Conservation (phyloP, 2,113 vertebrate genomes). For the Thunnus maccoyii region DNA sequence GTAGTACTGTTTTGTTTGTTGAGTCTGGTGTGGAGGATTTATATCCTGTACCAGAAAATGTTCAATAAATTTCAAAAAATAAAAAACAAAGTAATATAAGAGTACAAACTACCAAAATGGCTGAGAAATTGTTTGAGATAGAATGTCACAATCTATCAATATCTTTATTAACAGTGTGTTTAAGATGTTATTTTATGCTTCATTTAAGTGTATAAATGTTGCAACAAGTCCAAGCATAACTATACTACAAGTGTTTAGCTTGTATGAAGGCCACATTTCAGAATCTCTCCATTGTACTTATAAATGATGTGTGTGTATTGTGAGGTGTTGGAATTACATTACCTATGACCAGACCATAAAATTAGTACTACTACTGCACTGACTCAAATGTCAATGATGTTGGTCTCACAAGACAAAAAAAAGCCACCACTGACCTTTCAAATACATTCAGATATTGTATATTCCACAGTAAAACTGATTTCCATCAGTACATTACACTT, state of each 20-base stretch:
- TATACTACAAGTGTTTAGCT: not conserved
- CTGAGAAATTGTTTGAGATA: too few relatives aligned
- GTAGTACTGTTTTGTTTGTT: too few relatives aligned
- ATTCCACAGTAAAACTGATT: slow-evolving; percentile 62
- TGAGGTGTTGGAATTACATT: not conserved
- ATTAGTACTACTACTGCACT: not conserved
- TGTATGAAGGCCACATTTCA: not conserved
- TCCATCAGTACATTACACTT: slow-evolving; percentile 46
- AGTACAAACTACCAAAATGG: too few relatives aligned
- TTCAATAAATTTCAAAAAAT: too few relatives aligned
- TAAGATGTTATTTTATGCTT: not conserved
- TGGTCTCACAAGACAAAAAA: not conserved
- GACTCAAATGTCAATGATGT: not conserved
- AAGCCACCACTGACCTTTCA: slow-evolving; percentile 15
- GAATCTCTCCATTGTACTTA: slow-evolving; percentile 1
- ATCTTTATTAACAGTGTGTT: not conserved
- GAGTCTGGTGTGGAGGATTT: too few relatives aligned
- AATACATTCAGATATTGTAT: slow-evolving; percentile 69
- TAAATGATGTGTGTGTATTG: not conserved
- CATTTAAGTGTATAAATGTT: too few relatives aligned
- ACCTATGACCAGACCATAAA: not conserved
- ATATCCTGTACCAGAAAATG: too few relatives aligned
- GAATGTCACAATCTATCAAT: too few relatives aligned
- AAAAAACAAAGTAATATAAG: too few relatives aligned
- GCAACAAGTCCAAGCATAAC: not conserved